Percentiles rank a stretch among this genome's conserved stretches.
Conservation (phyloP, 2,113 vertebrate genomes). For the Gadus chalcogrammus region DNA sequence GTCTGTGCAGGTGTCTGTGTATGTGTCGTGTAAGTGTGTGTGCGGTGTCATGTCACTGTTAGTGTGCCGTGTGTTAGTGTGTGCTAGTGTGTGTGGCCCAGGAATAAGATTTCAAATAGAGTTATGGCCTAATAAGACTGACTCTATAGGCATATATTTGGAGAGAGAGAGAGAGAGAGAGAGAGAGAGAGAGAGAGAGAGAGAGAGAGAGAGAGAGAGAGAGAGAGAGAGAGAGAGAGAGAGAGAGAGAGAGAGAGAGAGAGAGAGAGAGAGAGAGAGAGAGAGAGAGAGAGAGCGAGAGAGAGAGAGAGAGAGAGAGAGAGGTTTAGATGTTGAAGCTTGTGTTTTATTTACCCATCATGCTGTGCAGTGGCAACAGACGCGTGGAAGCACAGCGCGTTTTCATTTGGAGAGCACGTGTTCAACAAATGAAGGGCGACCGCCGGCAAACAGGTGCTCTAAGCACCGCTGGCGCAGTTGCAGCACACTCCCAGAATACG, state of each 20-base stretch:
- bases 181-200: neutral
- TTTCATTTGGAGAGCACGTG: conserved; percentile 45
- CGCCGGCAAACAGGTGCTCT: conserved; percentile 25
- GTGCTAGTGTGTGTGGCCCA: neutral
- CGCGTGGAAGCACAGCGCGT: conserved; percentile 23
- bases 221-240: too few relatives aligned
- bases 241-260: neutral
- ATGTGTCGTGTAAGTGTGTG: neutral
- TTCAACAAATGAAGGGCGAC: conserved; percentile 52
- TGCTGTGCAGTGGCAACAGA: neutral
- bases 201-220: too few relatives aligned
- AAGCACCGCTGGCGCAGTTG: too few relatives aligned
- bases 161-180: neutral
- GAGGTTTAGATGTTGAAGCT: too few relatives aligned
- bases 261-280: neutral
- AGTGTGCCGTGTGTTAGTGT: neutral
- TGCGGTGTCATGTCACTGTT: neutral
- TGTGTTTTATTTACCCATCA: too few relatives aligned
- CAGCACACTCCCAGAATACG: too few relatives aligned
- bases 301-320: neutral
- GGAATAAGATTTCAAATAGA: neutral
- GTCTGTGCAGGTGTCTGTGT: neutral
- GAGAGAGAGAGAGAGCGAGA: neutral
- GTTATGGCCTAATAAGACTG: neutral
- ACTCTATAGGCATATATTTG: neutral